Evolutionary conservation across 2,797 vertebrate species (phyloP), one percentile per base, ranked within the genome.

Genomic region (Pantherophis vulpinus): DNA sequence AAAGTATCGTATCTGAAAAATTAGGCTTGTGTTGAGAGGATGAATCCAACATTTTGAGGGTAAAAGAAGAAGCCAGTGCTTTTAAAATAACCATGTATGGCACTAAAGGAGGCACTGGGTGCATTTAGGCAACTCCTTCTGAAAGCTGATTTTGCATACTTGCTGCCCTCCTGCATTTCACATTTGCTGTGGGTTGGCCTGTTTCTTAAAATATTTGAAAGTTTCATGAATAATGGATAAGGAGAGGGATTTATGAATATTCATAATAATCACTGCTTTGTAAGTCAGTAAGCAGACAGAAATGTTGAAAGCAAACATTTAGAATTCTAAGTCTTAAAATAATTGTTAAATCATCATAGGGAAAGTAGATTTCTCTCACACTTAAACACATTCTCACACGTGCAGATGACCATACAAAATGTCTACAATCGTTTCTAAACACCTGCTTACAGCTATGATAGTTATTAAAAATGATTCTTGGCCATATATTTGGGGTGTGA

Each of bases 161-260:
- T 54, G 86, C 55, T 59, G 9, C n/a, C 47, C 16, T 10, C 32
- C 11, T 60, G 14, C 42, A 87, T 79, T 92, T 95, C 58, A 23
- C 89, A 16, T 86, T 91, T 93, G 93, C 90, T 94, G 29, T 25
- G 11, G 37, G 91, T 66, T 83, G 74, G 86, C 88, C 95, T 94
- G 70, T 94, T 96, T 95, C 95, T 92, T 87, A 58, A 96, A 97
- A 94, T 0, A 91, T 0, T 93, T 91, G 54, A 2, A 1, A 37
- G 13, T 37, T 87, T 88, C 93, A 96, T 96, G 94, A 96, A 97
- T 97, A 94, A 97, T 97, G 95, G 92, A 96, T 96, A 91, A 94
- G 59, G 27, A 37, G 93, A 88, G 11, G 91, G 42, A 60, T 29
- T 23, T 16, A 61, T 96, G 94, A 93, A 96, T 94, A 96, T 95